Base-by-base conservation (phyloP, 2,113 vertebrate genomes). In the Muntiacus reevesi region DNA sequence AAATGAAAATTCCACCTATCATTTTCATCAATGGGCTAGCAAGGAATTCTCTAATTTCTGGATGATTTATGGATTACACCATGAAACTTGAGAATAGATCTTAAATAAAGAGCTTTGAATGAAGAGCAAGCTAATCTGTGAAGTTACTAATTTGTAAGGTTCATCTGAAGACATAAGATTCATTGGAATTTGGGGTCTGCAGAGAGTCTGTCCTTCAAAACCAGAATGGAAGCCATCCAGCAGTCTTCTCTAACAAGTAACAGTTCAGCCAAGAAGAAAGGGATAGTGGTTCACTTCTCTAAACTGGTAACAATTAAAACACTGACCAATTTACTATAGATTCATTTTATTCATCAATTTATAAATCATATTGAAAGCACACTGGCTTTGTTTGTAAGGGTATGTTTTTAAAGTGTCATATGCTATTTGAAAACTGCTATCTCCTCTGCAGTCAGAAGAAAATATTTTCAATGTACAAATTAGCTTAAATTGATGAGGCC, bases 401-500 rank as follows among this genome's bases (percentile, higher is more conserved):
- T 91, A 86, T 50, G 17, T 67, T 96, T 96, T 95, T 83, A 78
- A 83, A 94, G 84, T 83, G 82, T 83, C 79, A 87, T 91, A 81
- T 36, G 47, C 9, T 96, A 30, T 87, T 87, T 94, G 59, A 97
- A 95, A 94, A 14, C 54, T 94, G n/a, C 21, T 97, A 62, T 95
- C 89, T 87, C 43, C 83, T 93, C 62, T 95, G 47, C n/a, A 93
- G 40, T 86, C 54, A 90, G 54, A 95, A 91, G 64, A 84, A 95
- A 92, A 67, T 87, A 76, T 91, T 96, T 96, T 94, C 76, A 94
- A 23, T 59, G 57, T 40, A 64, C 28, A 86, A 86, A 95, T 91
- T 91, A 95, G 92, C 59, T 95, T 94, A 71, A 97, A 43, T 96
- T 60, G 86, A n/a, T 89, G 52, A 96, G n/a, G 8, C 27, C n/a